Evolutionary conservation across 2,888 invertebrate genomes (phyloP).

Genomic region (Linyphia triangularis): DNA sequence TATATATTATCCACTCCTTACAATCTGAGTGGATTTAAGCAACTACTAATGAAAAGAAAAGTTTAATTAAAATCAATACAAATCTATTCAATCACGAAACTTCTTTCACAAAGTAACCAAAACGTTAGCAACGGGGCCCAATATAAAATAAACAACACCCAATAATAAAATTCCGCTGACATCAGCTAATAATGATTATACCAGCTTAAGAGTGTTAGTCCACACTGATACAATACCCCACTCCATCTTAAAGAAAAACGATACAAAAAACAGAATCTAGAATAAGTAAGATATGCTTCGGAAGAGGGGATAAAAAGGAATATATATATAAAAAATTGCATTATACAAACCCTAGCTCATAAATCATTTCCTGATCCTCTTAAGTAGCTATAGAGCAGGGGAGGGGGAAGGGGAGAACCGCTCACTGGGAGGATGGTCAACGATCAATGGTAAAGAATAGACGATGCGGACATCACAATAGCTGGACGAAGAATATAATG

Average conservation of each 20-base stretch:
- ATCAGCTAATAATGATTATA: constrained; percentile 10
- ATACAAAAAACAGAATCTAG: background rate
- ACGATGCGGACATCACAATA: constrained; percentile 14
- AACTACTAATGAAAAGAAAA: no score
- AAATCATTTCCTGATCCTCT: constrained; percentile 56
- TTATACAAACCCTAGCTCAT: constrained; percentile 47
- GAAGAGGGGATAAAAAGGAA: background rate
- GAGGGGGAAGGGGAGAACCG: background rate
- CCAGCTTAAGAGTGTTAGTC: constrained; percentile 25
- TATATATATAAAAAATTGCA: constrained; percentile 35
- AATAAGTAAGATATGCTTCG: background rate
- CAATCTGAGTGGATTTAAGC: no score
- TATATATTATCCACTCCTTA: no score
- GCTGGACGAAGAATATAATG: constrained; percentile 9
- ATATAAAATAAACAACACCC: no score
- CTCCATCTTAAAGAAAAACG: background rate
- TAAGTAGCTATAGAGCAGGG: constrained; percentile 28
- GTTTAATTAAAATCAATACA: no score
- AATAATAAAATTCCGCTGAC: background rate
- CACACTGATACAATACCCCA: background rate
- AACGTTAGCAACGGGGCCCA: no score
- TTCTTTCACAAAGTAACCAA: no score
- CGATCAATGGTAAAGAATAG: constrained; percentile 51
- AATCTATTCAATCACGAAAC: no score
- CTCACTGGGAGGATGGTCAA: background rate